Evolutionary conservation across 2,888 invertebrate genomes (phyloP).

Genomic region (Himalopsyche kuldschensis): DNA sequence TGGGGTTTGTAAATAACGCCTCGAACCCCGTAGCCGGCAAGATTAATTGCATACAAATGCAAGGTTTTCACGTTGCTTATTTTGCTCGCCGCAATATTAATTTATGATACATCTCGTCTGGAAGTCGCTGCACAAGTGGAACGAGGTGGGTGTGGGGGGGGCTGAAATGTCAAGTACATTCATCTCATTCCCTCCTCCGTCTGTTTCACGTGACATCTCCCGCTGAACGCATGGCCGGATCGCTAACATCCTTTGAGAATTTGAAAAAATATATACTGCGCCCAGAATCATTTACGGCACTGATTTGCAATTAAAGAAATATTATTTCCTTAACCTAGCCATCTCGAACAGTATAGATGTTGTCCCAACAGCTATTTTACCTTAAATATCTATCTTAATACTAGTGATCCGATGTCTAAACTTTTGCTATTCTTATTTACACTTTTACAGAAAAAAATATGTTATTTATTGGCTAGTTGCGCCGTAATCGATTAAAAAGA

Average conservation of each 20-base stretch:
- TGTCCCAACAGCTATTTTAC: no score
- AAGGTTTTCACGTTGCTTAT: neutral
- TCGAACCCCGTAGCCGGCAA: no score
- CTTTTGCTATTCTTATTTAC: no score
- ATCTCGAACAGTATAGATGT: no score
- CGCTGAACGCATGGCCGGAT: neutral
- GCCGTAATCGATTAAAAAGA: no score
- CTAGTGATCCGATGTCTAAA: no score
- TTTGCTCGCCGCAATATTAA: neutral
- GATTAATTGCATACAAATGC: neutral
- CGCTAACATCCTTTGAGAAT: neutral
- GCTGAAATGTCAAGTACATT: neutral
- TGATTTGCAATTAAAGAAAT: neutral
- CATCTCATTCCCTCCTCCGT: neutral
- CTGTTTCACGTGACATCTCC: neutral
- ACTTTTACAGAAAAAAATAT: no score
- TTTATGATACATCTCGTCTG: neutral
- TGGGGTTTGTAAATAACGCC: no score
- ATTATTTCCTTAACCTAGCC: no score
- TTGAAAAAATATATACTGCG: neutral
- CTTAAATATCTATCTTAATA: no score
- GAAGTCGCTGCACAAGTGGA: neutral
- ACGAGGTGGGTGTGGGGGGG: neutral
- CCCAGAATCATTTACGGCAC: neutral
- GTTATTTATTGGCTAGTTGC: no score